Base-by-base conservation (phyloP, 2,797 vertebrate species). In the Alauda arvensis region DNA sequence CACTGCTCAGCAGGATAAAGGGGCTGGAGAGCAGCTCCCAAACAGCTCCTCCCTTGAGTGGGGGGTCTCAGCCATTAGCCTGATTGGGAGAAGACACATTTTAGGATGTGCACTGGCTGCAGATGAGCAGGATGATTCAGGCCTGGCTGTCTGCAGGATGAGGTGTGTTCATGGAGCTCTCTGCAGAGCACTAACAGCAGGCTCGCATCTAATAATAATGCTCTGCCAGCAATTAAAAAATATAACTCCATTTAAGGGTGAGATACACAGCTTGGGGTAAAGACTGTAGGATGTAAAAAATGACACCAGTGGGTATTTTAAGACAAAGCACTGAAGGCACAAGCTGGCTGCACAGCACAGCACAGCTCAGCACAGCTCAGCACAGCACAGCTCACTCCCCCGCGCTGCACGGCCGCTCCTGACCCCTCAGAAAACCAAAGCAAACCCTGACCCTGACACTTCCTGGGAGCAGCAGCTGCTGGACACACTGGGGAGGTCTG, bases 261-360 rank as follows among this genome's bases (percentile, higher is more conserved):
- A 91, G 83, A 94, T 87, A 70, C 88, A 87, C 92, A 93, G 88
- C 91, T 88, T 87, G 65, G 75, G 85, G 76, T 87, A 90, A 87
- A 89, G 90, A 68, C 77, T 79, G 93, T 87, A 85, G 93, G 92
- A 91, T 88, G 92, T 87, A 85, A 91, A 91, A 95, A 92, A 82
- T 88, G 40, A 93, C 92, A 94, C 92, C 91, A 94, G 69, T 3
- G 85, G 39, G 53, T 94, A 94, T 95, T 95, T 95, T 93, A 91
- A 93, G 91, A 83, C 51, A 74, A 82, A 91, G 70, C 87, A 94
- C 80, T 88, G 92, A 95, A 93, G 65, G 26, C 42, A 87, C 68
- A 91, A 87, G 66, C 84, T 92, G 88, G 79, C 55, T 68, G 86
- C 59, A 52, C 0, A 18, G 34, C 31, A 13, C 31, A 53, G 51